Evolutionary conservation across 1,140 invertebrate species (phyloP).

Genomic region (Bombus picipes): DNA sequence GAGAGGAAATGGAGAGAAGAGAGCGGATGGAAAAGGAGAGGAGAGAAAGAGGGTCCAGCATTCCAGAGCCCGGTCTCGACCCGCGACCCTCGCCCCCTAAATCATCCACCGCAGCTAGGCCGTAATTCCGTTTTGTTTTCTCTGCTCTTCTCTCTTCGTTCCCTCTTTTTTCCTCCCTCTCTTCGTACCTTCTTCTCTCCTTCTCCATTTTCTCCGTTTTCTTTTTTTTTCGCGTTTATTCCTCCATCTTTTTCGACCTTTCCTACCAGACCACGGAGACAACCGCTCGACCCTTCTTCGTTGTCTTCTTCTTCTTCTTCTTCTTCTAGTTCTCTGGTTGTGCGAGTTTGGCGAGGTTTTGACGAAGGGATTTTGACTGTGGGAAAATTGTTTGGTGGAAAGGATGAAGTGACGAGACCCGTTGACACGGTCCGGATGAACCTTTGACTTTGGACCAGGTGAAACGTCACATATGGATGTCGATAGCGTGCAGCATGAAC

Average conservation of each 20-base stretch:
- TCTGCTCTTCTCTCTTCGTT: conserved; percentile 62
- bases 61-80: conserved; percentile 80
- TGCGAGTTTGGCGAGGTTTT: conserved; percentile 40
- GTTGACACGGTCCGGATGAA: conserved; percentile 37
- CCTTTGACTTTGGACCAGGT: conserved; percentile 5
- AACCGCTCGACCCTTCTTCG: conserved; percentile 58
- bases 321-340: not conserved
- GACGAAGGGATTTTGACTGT: conserved; percentile 61
- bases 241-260: conserved; percentile 57
- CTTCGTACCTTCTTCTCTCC: not conserved
- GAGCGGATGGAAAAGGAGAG: conserved; percentile 20
- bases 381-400: conserved; percentile 58
- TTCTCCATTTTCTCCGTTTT: conserved; percentile 49
- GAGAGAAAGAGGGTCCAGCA: conserved; percentile 71
- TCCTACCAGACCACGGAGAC: conserved; percentile 65
- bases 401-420: conserved; percentile 26
- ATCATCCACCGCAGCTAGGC: conserved; percentile 79
- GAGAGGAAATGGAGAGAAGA: not conserved
- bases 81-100: conserved; percentile 82
- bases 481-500: not conserved
- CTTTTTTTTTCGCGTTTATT: conserved; percentile 67
- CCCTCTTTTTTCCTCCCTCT: conserved; percentile 40
- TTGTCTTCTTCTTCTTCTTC: conserved; percentile 41
- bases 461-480: not conserved
- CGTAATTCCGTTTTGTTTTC: conserved; percentile 79